Conservation (phyloP, 2,113 vertebrate genomes). For the Indicator indicator region DNA sequence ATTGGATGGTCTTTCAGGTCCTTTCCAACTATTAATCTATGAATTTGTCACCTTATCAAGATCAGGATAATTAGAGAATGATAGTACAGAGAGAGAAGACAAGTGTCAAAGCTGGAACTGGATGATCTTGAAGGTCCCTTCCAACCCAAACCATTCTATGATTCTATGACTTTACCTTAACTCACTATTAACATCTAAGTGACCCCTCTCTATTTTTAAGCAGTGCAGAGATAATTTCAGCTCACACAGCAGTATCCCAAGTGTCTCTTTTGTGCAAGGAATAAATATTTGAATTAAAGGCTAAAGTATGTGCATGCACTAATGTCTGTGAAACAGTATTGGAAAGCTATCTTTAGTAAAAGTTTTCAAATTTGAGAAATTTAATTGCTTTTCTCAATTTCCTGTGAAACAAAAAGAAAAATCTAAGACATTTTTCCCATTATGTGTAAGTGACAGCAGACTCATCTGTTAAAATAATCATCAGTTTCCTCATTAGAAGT, state of each 20-base stretch:
- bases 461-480: conserved; percentile 31
- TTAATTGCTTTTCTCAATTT: conserved; percentile 56
- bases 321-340: conserved; percentile 23
- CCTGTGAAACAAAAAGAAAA: conserved; percentile 27
- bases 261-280: background rate
- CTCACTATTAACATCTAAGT: background rate
- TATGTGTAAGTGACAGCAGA: conserved; percentile 29
- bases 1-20: too few species aligned
- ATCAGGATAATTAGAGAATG: too few species aligned
- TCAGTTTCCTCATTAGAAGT: conserved; percentile 39
- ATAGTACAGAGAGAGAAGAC: too few species aligned
- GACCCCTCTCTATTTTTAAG: conserved; percentile 16
- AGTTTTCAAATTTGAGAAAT: conserved; percentile 41
- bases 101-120: too few species aligned
- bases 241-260: background rate
- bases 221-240: background rate
- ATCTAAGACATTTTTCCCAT: background rate
- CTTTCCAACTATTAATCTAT: too few species aligned
- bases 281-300: conserved; percentile 14
- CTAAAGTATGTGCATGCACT: background rate
- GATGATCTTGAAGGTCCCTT: too few species aligned
- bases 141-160: too few species aligned
- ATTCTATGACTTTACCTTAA: too few species aligned
- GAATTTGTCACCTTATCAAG: too few species aligned
- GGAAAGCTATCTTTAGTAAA: conserved; percentile 22